Evolutionary conservation across 1,140 invertebrate species (phyloP).

Genomic region (Neotoxoptera formosana): DNA sequence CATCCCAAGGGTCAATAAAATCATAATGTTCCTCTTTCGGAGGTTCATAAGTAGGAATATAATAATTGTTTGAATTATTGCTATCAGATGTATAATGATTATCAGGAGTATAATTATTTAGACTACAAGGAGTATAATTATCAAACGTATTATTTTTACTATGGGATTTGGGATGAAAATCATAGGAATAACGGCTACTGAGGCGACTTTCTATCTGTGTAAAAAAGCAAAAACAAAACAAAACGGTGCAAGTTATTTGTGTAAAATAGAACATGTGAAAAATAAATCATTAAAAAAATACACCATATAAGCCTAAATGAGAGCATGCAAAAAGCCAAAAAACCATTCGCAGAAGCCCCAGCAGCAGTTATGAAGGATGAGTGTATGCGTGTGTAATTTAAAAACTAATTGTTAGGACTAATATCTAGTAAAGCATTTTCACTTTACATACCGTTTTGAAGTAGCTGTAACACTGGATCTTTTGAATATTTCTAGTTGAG

Average conservation of each 20-base stretch:
- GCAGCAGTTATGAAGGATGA: conserved; percentile 53
- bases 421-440: conserved; percentile 24
- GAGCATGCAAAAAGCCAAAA: conserved; percentile 40
- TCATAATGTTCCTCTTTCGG: conserved; percentile 55
- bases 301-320: conserved; percentile 39
- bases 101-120: conserved; percentile 20
- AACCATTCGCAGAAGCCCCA: conserved; percentile 39
- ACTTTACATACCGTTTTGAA: conserved; percentile 46
- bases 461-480: conserved; percentile 8
- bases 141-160: conserved; percentile 47
- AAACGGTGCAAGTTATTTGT: conserved; percentile 57
- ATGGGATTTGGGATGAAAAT: conserved; percentile 44
- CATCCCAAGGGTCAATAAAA: conserved; percentile 68
- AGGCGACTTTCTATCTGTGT: conserved; percentile 65
- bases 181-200: conserved; percentile 60
- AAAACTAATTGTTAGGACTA: background rate
- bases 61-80: conserved; percentile 20
- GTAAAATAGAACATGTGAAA: conserved; percentile 54
- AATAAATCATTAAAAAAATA: conserved; percentile 19
- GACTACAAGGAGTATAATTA: conserved; percentile 27
- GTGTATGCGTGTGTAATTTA: background rate
- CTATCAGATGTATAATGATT: conserved; percentile 32
- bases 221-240: conserved; percentile 60
- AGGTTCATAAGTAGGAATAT: conserved; percentile 5
- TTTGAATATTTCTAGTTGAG: conserved; percentile 16